Base-by-base conservation (phyloP, 1,140 invertebrate genomes). In the Apocrypta bakeri region DNA sequence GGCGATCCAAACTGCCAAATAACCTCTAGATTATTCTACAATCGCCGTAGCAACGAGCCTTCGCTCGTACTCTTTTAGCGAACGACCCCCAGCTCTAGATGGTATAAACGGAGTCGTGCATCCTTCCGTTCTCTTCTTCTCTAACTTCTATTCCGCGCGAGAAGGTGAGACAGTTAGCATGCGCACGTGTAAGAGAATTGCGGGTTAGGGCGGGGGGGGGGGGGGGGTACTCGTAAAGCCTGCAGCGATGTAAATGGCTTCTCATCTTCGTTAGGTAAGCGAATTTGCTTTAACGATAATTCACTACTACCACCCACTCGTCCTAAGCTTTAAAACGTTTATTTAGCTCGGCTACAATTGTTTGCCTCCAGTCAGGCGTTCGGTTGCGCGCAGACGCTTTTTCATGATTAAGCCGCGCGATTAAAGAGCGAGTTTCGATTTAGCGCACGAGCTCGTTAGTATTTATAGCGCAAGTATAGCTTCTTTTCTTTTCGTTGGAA, bases 231-330 rank as follows among this genome's bases (percentile, higher is more conserved):
- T 80, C 48, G 79, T 73, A 80, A 64, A 73, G 48, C 14, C 40
- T n/a, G n/a, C n/a, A 71, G 75, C 33, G 73, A 84, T 86, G 81
- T 78, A 85, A 87, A 87, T 86, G 78, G 77, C 61, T 77, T 74
- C 72, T 84, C 83, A 86, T 87, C 84, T 87, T 87, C 87, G 83
- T 88, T 87, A 86, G 68, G 74, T n/a, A n/a, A 29, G 1, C 48
- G 75, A 88, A 87, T 87, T 87, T 87, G 84, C 86, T 83, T 87
- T 85, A 85, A 87, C 66, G 85, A 87, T 86, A 86, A 87, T 87
- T 84, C 68, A 82, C 63, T 66, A 71, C 42, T 61, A 71, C 33
- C 84, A 27, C 24, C 56, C 74, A n/a, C 73, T 79, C 66, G 61
- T n/a, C 33, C 37, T 76, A 64, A 72, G 14, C 14, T 82, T 82